Base-by-base conservation (phyloP, 2,797 vertebrate genomes). In the Knipowitschia caucasica region DNA sequence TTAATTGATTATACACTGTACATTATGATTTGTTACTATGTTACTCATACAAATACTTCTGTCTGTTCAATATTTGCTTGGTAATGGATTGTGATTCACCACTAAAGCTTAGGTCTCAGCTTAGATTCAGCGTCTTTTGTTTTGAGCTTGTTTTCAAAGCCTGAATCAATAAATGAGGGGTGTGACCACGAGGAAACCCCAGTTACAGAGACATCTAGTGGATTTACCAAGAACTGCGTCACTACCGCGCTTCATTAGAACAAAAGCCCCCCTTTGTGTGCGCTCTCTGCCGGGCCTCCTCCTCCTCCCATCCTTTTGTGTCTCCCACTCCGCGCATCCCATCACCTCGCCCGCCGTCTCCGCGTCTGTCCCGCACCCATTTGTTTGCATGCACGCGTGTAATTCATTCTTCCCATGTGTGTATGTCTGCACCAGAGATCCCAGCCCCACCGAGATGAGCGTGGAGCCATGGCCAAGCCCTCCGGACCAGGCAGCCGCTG, bases 361-460 rank as follows among this genome's bases (percentile, higher is more conserved):
- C 60, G 75, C 75, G 60, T 55, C 67, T 50, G 67, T 71, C 70
- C 81, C 76, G 64, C 64, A 71, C 59, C 69, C 45, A 23, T 65
- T 49, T 39, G 77, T 78, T 78, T 82, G 80, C 72, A 83, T 84
- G 83, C 75, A 74, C 38, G 74, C 77, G 53, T 87, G 85, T 59
- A 67, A 85, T 75, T 43, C 40, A n/a, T 81, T 85, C 68, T 77
- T 86, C 62, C 70, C 77, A 76, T 84, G 80, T 78, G 70, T 78
- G 56, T 84, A 78, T 84, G 77, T 74, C 44, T 83, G 78, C 50
- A 67, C 66, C 81, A 90, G 87, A 84, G 79, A 87, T 53, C 79
- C 82, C 59, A 91, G 86, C 64, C 86, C 86, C 69, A 88, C 88
- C 89, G 91, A 87, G 83, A 93, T 91, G 91, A 91, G 69, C 78